Conservation (phyloP, 2,113 vertebrate genomes). For the Notechis scutatus region DNA sequence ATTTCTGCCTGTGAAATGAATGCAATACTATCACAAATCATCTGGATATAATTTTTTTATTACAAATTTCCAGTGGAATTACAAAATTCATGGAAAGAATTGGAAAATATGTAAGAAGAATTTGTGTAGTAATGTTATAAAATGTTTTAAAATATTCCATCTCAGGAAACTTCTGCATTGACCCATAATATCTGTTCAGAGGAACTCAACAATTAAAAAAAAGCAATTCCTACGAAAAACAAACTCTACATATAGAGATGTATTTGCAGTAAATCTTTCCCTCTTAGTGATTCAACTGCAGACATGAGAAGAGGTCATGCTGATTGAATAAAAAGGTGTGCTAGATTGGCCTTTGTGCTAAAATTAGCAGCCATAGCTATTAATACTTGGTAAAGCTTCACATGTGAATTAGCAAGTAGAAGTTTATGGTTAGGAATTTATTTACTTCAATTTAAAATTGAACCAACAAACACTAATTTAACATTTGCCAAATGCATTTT, state of each 20-base stretch:
- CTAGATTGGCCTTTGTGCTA: slow-evolving; percentile 64
- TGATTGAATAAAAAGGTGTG: slow-evolving; percentile 61
- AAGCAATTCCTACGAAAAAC: not conserved
- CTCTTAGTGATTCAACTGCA: slow-evolving; percentile 47
- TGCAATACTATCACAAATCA: not conserved
- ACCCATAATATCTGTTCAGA: not conserved
- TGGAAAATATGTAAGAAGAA: not conserved
- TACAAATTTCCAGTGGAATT: not conserved
- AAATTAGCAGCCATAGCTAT: slow-evolving; percentile 68
- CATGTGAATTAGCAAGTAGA: slow-evolving; percentile 55
- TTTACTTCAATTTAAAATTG: slow-evolving; percentile 7
- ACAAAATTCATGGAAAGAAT: not conserved
- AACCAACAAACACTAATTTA: not conserved
- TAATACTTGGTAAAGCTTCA: slow-evolving; percentile 63
- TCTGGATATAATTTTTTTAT: not conserved
- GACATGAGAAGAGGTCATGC: slow-evolving; percentile 8
- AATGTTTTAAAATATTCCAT: not conserved
- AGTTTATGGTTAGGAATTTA: slow-evolving; percentile 34
- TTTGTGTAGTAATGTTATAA: not conserved
- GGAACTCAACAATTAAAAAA: not conserved
- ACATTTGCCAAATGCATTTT: slow-evolving; percentile 5
- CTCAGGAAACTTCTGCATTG: not conserved
- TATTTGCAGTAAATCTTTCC: slow-evolving; percentile 1
- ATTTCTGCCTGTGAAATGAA: not conserved
- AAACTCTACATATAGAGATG: slow-evolving; percentile 1